Evolutionary conservation across 2,113 vertebrate genomes (phyloP).

Genomic region (Scopus umbretta): DNA sequence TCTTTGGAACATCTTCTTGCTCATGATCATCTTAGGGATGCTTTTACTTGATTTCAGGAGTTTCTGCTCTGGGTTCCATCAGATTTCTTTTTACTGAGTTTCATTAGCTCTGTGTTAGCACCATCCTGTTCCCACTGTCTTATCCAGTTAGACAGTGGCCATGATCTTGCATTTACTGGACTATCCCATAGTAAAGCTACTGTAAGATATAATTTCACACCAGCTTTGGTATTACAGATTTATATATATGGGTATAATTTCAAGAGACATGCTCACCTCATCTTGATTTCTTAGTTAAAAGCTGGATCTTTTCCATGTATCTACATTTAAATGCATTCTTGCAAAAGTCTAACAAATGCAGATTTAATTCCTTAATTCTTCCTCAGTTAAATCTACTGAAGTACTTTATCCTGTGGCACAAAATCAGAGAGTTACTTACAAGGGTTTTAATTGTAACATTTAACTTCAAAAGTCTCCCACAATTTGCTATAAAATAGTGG

Average conservation of each 20-base stretch:
- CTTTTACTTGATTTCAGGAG: background rate
- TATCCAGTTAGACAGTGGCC: background rate
- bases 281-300: background rate
- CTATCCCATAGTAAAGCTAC: background rate
- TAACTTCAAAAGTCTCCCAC: background rate
- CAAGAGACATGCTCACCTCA: background rate
- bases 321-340: background rate
- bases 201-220: background rate
- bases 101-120: background rate
- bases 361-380: background rate
- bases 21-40: background rate
- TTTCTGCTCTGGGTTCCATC: background rate
- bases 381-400: background rate
- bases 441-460: background rate
- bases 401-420: background rate
- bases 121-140: background rate
- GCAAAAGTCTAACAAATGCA: background rate
- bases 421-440: background rate
- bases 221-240: background rate
- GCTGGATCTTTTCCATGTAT: background rate
- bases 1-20: background rate
- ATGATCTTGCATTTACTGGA: background rate
- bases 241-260: background rate
- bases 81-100: background rate
- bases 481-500: background rate